phyloP scores from a whole-genome alignment of 2,113 vertebrate genomes.

The Pholis gunnellus region DNA sequence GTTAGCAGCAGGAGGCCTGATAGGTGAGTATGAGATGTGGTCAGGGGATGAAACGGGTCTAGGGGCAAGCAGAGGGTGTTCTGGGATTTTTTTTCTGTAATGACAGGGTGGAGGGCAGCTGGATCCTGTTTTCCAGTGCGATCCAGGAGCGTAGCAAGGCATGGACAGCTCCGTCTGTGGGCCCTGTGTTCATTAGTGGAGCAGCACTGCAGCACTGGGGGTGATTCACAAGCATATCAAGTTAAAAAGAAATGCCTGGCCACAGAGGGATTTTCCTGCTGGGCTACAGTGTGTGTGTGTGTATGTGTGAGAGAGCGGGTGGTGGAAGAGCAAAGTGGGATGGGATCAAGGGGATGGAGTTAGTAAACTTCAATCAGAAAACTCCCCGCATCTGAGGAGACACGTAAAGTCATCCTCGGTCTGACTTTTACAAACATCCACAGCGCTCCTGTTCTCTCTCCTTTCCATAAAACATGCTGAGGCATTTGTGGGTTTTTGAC shows the following conservation, averaged over 20 bases:
- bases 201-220: constrained; percentile 74
- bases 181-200: constrained; percentile 82
- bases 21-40: constrained; percentile 68
- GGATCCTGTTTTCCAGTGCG: constrained; percentile 82
- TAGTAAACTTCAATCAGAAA: constrained; percentile 71
- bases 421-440: constrained; percentile 29
- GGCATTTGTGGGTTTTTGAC: constrained; percentile 22
- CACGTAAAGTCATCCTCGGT: constrained; percentile 44
- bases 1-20: constrained; percentile 52
- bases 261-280: constrained; percentile 81
- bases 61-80: constrained; percentile 62
- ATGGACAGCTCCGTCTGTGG: constrained; percentile 74
- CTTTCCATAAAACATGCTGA: constrained; percentile 18
- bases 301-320: constrained; percentile 23
- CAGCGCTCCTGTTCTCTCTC: not conserved
- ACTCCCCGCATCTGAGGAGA: constrained; percentile 52
- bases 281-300: constrained; percentile 45
- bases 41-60: constrained; percentile 64
- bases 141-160: constrained; percentile 66
- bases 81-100: constrained; percentile 59
- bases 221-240: constrained; percentile 85
- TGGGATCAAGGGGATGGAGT: constrained; percentile 71
- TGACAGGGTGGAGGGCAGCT: constrained; percentile 81
- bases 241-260: constrained; percentile 83
- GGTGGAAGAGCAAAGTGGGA: constrained; percentile 47